A percentile compares a stretch with the other conserved stretches of the same genome.
Evolutionary conservation across 2,888 invertebrate species (phyloP).

Genomic region (Leucania comma): DNA sequence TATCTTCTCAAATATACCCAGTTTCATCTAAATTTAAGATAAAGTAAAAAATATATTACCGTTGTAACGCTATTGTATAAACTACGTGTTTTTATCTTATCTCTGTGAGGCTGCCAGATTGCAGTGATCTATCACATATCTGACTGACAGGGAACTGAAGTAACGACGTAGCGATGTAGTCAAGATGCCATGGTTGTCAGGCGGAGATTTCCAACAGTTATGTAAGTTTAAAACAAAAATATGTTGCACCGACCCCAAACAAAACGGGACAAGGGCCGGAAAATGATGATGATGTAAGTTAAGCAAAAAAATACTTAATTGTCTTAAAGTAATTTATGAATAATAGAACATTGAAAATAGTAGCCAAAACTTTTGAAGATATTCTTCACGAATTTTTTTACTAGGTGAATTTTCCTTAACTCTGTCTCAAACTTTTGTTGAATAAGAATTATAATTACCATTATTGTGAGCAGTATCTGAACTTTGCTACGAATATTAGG

Average conservation of each 20-base stretch:
- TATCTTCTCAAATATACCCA: neutral
- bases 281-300: too few relatives aligned
- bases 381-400: too few relatives aligned
- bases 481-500: neutral
- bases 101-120: slow-evolving; percentile 54
- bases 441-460: neutral
- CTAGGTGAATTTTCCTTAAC: neutral
- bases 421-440: neutral
- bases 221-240: slow-evolving; percentile 20
- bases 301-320: too few relatives aligned
- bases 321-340: neutral
- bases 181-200: slow-evolving; percentile 39
- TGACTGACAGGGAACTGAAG: slow-evolving; percentile 49
- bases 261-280: too few relatives aligned
- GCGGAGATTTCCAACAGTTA: slow-evolving; percentile 45
- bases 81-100: slow-evolving; percentile 58
- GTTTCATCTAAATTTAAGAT: slow-evolving; percentile 8
- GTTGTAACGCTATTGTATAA: slow-evolving; percentile 44
- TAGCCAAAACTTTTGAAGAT: neutral
- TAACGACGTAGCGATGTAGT: slow-evolving; percentile 3
- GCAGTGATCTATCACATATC: slow-evolving; percentile 50
- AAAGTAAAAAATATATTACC: slow-evolving; percentile 29
- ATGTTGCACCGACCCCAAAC: too few relatives aligned
- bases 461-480: neutral
- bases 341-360: neutral